These are phyloP conservation scores for Siphamia tubifer DNA, from an alignment of 2,113 vertebrate genomes.

Conservation along the genomic window DNA sequence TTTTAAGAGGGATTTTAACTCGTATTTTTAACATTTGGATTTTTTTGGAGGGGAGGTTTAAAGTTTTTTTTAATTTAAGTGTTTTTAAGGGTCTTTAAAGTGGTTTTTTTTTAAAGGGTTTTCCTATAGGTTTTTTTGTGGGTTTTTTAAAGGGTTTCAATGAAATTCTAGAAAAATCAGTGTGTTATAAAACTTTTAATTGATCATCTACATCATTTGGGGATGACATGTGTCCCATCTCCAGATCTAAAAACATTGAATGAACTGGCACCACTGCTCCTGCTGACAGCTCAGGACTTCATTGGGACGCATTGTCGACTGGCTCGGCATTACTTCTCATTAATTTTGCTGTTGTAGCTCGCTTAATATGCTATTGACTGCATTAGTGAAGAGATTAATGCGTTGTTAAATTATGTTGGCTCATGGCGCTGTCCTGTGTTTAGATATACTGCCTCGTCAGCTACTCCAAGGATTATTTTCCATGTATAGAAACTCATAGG, in stretches of 20 bases:
- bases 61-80: too few species aligned
- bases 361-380: constrained; percentile 69
- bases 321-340: constrained; percentile 45
- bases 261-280: constrained; percentile 22
- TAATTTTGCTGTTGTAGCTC: constrained; percentile 60
- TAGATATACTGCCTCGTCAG: constrained; percentile 61
- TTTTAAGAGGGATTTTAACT: too few species aligned
- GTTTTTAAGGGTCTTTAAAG: too few species aligned
- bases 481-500: constrained; percentile 50
- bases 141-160: too few species aligned
- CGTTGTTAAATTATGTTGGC: constrained; percentile 70
- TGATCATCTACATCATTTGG: too few species aligned
- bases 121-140: too few species aligned
- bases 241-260: constrained; percentile 27
- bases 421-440: constrained; percentile 39
- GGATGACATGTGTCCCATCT: constrained; percentile 43
- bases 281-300: constrained; percentile 64
- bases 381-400: constrained; percentile 66
- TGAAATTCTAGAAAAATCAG: too few species aligned
- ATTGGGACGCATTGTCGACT: constrained; percentile 4
- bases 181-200: too few species aligned
- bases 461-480: constrained; percentile 47
- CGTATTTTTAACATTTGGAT: too few species aligned
- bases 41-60: too few species aligned
- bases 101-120: too few species aligned